Conservation (phyloP, 1,140 invertebrate genomes). For the Ylistrum balloti region DNA sequence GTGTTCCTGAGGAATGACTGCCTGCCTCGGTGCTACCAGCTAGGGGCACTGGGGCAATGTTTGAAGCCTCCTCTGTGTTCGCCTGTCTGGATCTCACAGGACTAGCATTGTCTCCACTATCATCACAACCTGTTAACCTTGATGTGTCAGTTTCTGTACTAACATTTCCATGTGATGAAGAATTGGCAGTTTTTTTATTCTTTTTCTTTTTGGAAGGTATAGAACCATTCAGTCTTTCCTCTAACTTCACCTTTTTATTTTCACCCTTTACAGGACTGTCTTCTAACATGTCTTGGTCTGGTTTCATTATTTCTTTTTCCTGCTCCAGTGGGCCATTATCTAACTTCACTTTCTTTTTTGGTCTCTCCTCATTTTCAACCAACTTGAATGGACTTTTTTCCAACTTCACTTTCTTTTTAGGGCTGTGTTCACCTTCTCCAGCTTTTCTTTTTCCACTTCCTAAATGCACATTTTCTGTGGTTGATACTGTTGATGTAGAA, state of each 20-base stretch:
- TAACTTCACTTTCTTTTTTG: too few species aligned
- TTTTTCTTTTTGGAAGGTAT: neutral
- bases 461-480: neutral
- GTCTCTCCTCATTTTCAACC: neutral
- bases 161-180: neutral
- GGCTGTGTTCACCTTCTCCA: neutral
- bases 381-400: neutral
- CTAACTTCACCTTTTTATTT: neutral
- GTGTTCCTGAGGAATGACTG: neutral
- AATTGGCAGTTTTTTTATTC: neutral
- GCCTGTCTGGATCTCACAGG: neutral
- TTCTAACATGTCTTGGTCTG: neutral
- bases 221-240: neutral
- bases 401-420: neutral
- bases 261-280: neutral
- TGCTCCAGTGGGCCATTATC: neutral
- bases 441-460: neutral
- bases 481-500: neutral
- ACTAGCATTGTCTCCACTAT: neutral
- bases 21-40: neutral
- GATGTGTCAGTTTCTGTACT: neutral
- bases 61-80: neutral
- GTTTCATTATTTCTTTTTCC: neutral
- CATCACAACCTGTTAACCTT: neutral
- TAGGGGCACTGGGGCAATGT: neutral